These are phyloP conservation scores for Lordiphosa andalusiaca DNA, from an alignment of 2,888 invertebrate genomes.

Conservation along the genomic window DNA sequence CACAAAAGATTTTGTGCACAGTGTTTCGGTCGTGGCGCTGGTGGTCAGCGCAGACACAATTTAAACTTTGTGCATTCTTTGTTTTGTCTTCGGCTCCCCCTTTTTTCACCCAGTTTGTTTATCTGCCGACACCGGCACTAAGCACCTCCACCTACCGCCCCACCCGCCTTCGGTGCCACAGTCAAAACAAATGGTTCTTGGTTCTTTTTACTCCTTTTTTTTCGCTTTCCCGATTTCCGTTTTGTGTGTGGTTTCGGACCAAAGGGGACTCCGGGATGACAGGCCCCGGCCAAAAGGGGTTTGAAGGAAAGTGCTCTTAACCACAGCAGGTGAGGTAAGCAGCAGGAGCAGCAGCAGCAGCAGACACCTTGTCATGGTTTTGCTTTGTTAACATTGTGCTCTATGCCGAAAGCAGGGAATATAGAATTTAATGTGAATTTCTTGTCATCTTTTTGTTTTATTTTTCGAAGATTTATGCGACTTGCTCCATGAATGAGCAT, in stretches of 20 bases:
- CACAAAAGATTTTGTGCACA: constrained; percentile 1
- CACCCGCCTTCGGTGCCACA: neutral
- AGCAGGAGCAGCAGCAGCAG: too few relatives aligned
- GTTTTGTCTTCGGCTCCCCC: constrained; percentile 8
- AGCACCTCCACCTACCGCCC: constrained; percentile 17
- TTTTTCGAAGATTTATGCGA: too few relatives aligned
- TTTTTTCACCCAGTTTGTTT: constrained; percentile 18
- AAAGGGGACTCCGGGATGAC: neutral
- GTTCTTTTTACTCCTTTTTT: neutral
- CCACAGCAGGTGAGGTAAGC: too few relatives aligned
- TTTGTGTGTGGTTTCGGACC: constrained; percentile 19
- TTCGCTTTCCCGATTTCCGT: constrained; percentile 28
- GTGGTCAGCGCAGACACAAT: constrained; percentile 25
- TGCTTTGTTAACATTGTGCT: too few relatives aligned
- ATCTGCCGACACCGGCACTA: constrained; percentile 47
- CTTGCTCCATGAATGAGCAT: too few relatives aligned
- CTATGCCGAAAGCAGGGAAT: too few relatives aligned
- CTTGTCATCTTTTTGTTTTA: too few relatives aligned
- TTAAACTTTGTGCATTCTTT: constrained; percentile 37
- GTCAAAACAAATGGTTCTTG: constrained; percentile 22
- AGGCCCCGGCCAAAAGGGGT: too few relatives aligned
- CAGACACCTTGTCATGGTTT: too few relatives aligned
- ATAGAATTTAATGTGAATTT: too few relatives aligned
- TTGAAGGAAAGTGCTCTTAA: too few relatives aligned
- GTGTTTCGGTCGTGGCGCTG: too few relatives aligned